Conservation (phyloP, 2,888 invertebrate genomes). For the Timema podura region DNA sequence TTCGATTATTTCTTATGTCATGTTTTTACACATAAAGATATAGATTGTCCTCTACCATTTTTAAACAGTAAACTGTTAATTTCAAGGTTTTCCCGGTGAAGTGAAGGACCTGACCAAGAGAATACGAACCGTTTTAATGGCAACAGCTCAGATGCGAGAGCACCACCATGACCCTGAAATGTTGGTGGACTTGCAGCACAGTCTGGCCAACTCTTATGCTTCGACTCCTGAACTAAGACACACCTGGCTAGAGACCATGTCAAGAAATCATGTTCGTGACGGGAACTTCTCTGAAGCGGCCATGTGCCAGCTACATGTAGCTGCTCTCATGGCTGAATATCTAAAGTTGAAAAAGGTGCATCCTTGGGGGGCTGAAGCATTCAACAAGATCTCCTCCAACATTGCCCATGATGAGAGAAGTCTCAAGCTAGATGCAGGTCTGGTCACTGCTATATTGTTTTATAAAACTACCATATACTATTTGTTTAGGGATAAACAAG, state of each 20-base stretch:
- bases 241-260: constrained; percentile 95
- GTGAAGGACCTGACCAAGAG: constrained; percentile 91
- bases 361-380: constrained; percentile 82
- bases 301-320: constrained; percentile 91
- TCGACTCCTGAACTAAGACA: constrained; percentile 91
- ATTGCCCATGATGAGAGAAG: constrained; percentile 83
- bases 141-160: constrained; percentile 87
- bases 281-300: constrained; percentile 91
- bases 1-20: too few species aligned
- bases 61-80: too few species aligned
- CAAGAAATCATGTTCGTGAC: constrained; percentile 76
- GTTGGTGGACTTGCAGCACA: constrained; percentile 85
- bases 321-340: constrained; percentile 92
- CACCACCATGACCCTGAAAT: constrained; percentile 90
- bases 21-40: too few species aligned
- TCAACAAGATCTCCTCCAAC: constrained; percentile 78
- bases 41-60: background rate
- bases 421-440: constrained; percentile 75
- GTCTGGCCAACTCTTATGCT: constrained; percentile 73
- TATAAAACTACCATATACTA: too few species aligned
- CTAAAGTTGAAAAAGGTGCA: constrained; percentile 71
- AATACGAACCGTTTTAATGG: constrained; percentile 90
- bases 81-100: constrained; percentile 73
- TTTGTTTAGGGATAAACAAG: too few species aligned
- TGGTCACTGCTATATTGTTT: constrained; percentile 36